Base-by-base conservation (phyloP, 2,113 vertebrate species). In the Numida meleagris region DNA sequence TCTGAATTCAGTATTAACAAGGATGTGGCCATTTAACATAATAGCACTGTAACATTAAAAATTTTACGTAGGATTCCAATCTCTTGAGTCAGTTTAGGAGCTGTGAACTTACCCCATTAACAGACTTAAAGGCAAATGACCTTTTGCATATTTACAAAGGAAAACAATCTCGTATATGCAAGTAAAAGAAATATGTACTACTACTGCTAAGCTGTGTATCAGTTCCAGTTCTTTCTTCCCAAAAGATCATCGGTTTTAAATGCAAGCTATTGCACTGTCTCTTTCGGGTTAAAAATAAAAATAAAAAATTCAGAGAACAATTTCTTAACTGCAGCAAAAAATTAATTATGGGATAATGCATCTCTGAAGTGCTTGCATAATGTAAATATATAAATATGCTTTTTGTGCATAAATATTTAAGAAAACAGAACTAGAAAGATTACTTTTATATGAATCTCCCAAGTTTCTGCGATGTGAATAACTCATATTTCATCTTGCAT, bases 341-440 rank as follows among this genome's bases (percentile, higher is more conserved):
- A 53, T 31, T 23, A 83, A 13, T 45, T 89, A 75, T 0, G 16
- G 48, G 51, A 91, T 45, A 68, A 89, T 34, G 43, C 45, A 79
- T 92, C 88, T 96, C 71, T 76, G 81, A 80, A 85, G 78, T 29
- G 36, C 93, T 89, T 94, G 92, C 94, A 91, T 90, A 86, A 21
- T 97, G 77, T 96, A 89, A 94, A 95, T 98, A 91, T 97, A 86
- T 93, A 96, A 96, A 90, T 97, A 95, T 89, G 66, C 88, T 91
- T 97, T 87, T 95, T 97, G 82, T 96, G 96, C 96, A 76, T 94
- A 95, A 97, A 91, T 97, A 98, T 97, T 98, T 97, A 97, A 98
- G 93, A 94, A 96, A 97, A 98, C 90, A 94, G 88, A 87, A 97
- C 89, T 95, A 91, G 92, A 94, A 94, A 97, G 89, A 94, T 77